Base-by-base conservation (phyloP, 1,140 invertebrate species). In the Drosophila rufa region DNA sequence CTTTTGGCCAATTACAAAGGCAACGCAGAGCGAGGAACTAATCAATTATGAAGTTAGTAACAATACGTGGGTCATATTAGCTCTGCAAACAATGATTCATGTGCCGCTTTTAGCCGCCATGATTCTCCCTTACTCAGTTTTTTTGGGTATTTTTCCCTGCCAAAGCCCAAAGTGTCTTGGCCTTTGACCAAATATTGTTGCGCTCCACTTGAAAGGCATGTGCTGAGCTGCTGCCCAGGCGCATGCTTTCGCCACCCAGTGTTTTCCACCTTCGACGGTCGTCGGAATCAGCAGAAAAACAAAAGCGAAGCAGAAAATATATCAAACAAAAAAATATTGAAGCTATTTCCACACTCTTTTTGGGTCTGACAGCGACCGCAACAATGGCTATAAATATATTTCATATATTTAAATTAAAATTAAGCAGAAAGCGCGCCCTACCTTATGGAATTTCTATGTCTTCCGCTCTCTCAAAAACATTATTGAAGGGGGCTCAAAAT, bases 351-450 rank as follows among this genome's bases (percentile, higher is more conserved):
- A 84, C 73, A 74, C 77, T 87, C 25, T 61, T 77, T 78, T 75
- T 69, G 68, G 79, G 64, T 64, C 80, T 68, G 60, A 74, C 51
- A 75, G 73, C 84, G 74, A 87, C 84, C 84, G 74, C 84, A 87
- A 90, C 84, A 87, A 87, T 86, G 71, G 71, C 84, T 87, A 87
- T 80, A 87, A 87, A 87, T 86, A 86, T 84, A 60, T 81, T 71
- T 78, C 82, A 76, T 86, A 86, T 75, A 82, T 83, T 76, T 80
- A 81, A 73, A 78, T 85, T 84, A 66, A 82, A 78, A 82, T 70
- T 53, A 77, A 79, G 47, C 62, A 51, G 48, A 40, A 43, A 65
- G 60, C 19, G 47, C 27, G 51, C 55, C 81, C 65, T 78, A 78
- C 80, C 82, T 84, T 85, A 77, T 84, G 81, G 77, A 67, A 61